Base-by-base conservation (phyloP, 2,113 vertebrate species). In the Oncorhynchus nerka region DNA sequence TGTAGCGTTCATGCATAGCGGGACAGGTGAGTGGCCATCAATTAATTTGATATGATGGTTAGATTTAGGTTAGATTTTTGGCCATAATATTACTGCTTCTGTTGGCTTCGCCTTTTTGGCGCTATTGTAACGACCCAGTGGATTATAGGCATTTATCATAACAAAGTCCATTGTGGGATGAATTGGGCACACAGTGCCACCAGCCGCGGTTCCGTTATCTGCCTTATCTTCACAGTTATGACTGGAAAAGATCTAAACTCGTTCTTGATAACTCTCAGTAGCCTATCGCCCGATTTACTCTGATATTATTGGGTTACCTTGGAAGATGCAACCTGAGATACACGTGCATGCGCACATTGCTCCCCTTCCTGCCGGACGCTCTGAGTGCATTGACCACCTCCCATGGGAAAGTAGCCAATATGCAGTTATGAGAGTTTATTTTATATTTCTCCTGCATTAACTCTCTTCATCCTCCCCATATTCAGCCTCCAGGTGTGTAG, bases 401-500 rank as follows among this genome's bases (percentile, higher is more conserved):
- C 67, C 65, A 3, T 9, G 61, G 20, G 51, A 32, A 77, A 75
- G 19, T 19, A 55, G 3, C 13, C 13, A 55, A 55, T 55, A 55
- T 19, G 51, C 39, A 55, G 15, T 15, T 55, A 55, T 55, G 15
- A 19, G 19, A 1, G 4, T 16, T 4, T 55, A 4, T 55, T 55
- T 55, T 16, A 55, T 55, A 55, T 55, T 19, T 55, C 0, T 19
- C 5, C 51, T 5, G 59, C 48, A 68, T 39, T 75, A 74, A 74
- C 16, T 73, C 16, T 74, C 67, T 39, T 32, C 69, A 26, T 80
- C 49, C n/a, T 24, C 32, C 69, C 83, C 34, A 83, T 24, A 65
- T 26, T 80, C 84, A 93, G 92, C 81, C 55, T 93, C 94, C 80
- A 94, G 94, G 80, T 97, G 95, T 72, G 87, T 73, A 0, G 90